Base-by-base conservation (phyloP, 2,797 vertebrate species). In the Epinephelus coioides region DNA sequence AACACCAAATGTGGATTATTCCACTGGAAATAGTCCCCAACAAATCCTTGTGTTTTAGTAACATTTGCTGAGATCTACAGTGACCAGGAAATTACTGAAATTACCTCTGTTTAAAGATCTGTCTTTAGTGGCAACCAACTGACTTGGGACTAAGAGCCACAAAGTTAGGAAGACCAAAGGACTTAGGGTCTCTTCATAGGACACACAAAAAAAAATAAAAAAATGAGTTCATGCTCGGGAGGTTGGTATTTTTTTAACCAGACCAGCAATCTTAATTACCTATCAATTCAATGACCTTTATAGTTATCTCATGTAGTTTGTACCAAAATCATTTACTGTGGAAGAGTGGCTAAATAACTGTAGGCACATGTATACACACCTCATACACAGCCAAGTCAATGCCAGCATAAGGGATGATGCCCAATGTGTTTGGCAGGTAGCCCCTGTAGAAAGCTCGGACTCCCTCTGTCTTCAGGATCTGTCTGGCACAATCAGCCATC, bases 381-480 rank as follows among this genome's bases (percentile, higher is more conserved):
- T 98, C 98, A 86, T 99, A 99, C 60, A 98, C 96, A 78, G 96
- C 96, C 84, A 98, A 92, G 85, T 99, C 97, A 51, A 99, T 99
- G 71, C 97, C 97, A 75, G 97, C 98, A 2, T 99, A 98, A 21
- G 97, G 97, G 91, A 98, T 97, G 84, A 98, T 98, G 76, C 97
- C 97, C 77, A 98, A 86, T 50, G 97, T 96, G 71, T 99, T 99
- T 57, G 98, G 98, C 69, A 98, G n/a, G 66, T 98, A 99, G 40
- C 98, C 98, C 89, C 96, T 96, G 92, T 98, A 98, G 86, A 98
- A 98, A 9, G 97, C 96, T 61, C 86, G 89, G 8, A 96, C 47
- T 3, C 97, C 97, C 94, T 99, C 97, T 50, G 73, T 94, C 82
- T 91, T 96, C 80, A 98, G 89, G 84, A 98, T 98, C 88, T 97